phyloP scores from a whole-genome alignment of 1,140 invertebrate genomes.

The Leguminivora glycinivorella region DNA sequence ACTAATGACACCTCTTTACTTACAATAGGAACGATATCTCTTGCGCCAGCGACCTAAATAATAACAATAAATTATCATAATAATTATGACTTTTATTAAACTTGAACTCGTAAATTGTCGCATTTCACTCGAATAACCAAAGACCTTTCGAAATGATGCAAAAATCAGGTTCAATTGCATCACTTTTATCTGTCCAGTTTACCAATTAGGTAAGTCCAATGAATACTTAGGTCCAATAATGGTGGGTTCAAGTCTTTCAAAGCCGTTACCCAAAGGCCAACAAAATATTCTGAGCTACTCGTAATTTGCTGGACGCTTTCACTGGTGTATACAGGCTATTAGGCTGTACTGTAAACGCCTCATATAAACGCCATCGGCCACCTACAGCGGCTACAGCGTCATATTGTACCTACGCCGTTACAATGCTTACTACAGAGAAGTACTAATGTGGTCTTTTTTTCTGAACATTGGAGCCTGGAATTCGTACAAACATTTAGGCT shows the following conservation, averaged over 20 bases:
- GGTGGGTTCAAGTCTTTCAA: background rate
- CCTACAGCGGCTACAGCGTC: no score
- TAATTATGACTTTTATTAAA: slow-evolving; percentile 25
- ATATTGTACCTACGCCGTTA: no score
- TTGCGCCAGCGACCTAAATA: background rate
- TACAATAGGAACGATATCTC: background rate
- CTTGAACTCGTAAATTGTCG: slow-evolving; percentile 23
- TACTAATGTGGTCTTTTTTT: no score
- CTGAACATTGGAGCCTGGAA: no score
- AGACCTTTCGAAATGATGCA: slow-evolving; percentile 13
- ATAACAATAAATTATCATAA: background rate
- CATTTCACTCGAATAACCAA: slow-evolving; percentile 22
- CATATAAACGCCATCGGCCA: no score
- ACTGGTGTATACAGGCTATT: no score
- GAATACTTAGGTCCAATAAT: background rate
- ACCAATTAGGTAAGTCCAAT: slow-evolving; percentile 12
- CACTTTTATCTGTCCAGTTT: slow-evolving; percentile 4
- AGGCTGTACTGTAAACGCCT: no score
- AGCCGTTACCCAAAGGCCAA: background rate
- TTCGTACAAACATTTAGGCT: no score
- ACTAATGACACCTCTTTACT: background rate
- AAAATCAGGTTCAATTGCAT: slow-evolving; percentile 20
- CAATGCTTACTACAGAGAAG: no score
- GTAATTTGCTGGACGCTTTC: no score
- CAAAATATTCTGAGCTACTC: no score